Evolutionary conservation across 2,888 invertebrate species (phyloP).

Genomic region (Perdita meconis): DNA sequence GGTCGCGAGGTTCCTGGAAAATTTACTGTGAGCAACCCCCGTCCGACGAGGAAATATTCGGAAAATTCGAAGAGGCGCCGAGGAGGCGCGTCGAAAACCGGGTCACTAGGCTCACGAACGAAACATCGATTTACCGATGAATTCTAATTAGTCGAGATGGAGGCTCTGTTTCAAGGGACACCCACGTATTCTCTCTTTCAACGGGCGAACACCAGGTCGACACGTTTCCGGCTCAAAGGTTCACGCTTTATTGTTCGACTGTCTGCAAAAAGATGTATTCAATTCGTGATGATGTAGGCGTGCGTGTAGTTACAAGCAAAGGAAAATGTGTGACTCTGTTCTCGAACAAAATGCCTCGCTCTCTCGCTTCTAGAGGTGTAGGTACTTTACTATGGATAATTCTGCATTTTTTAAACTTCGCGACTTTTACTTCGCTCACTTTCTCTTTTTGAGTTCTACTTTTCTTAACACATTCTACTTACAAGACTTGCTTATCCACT

Average conservation of each 20-base stretch:
- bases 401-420: no score
- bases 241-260: constrained; percentile 52
- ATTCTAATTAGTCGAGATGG: constrained; percentile 59
- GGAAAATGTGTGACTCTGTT: constrained; percentile 19
- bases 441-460: no score
- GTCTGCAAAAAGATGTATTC: constrained; percentile 48
- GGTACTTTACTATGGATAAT: no score
- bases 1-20: constrained; percentile 4
- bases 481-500: no score
- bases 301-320: constrained; percentile 40
- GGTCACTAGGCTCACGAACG: constrained; percentile 30
- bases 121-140: constrained; percentile 52
- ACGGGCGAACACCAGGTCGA: constrained; percentile 19
- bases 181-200: constrained; percentile 32
- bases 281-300: constrained; percentile 16
- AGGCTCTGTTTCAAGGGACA: constrained; percentile 40
- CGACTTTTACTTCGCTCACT: no score
- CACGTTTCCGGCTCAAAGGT: constrained; percentile 48
- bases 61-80: background rate
- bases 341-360: background rate
- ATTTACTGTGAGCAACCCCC: constrained; percentile 1
- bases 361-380: no score
- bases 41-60: background rate
- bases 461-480: no score
- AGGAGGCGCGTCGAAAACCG: constrained; percentile 23